Percentiles rank a stretch among this genome's conserved stretches.
phyloP scores from a whole-genome alignment of 2,888 invertebrate genomes.

The Alcis repandata region DNA sequence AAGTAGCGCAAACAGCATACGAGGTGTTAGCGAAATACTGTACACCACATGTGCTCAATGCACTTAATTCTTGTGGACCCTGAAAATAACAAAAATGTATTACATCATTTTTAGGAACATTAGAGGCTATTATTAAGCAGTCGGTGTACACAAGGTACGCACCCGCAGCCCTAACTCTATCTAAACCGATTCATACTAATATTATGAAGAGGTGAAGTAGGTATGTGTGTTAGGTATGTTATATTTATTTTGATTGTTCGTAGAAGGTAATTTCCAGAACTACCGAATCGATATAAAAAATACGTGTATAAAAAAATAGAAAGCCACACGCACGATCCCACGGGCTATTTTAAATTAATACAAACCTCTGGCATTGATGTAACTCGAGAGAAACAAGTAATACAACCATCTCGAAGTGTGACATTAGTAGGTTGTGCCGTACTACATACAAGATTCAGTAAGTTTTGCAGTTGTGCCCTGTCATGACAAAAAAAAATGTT shows the following conservation, averaged over 20 bases:
- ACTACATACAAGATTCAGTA: conserved; percentile 88
- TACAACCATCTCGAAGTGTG: conserved; percentile 87
- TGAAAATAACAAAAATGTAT: conserved; percentile 51
- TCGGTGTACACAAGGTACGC: no score
- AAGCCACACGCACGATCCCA: no score
- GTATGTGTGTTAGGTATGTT: no score
- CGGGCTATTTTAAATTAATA: conserved; percentile 13
- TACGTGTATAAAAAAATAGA: no score
- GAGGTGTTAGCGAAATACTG: conserved; percentile 84
- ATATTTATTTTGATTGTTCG: no score
- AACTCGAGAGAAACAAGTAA: conserved; percentile 88
- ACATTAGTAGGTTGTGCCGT: conserved; percentile 88
- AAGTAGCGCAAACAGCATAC: conserved; percentile 82
- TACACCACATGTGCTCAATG: conserved; percentile 83
- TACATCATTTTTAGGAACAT: neutral
- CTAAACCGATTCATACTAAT: no score
- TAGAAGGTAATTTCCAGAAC: no score
- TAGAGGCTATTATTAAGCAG: no score
- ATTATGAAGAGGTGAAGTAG: no score
- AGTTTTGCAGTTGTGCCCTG: conserved; percentile 78
- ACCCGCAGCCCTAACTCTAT: no score
- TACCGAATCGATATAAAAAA: no score
- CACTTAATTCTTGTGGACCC: conserved; percentile 84
- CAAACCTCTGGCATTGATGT: conserved; percentile 80
- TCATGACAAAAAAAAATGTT: neutral